Conservation (phyloP, 2,797 vertebrate genomes). For the Tamandua tetradactyla region DNA sequence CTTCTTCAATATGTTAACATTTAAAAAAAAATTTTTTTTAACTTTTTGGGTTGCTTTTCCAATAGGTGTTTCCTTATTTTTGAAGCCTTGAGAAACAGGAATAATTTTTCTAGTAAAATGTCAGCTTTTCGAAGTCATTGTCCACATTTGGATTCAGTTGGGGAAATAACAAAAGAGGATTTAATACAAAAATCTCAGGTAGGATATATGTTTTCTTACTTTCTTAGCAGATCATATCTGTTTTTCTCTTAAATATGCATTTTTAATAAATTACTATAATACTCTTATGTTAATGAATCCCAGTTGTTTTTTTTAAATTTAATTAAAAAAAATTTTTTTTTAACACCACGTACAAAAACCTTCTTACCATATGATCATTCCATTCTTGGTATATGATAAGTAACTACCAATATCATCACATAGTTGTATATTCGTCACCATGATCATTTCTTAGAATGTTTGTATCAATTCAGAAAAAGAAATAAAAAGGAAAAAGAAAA, state of each 20-base stretch:
- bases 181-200: slow-evolving; percentile 98
- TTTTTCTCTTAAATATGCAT: neutral
- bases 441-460: too few species aligned
- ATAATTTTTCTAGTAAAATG: slow-evolving; percentile 87
- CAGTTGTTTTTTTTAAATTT: too few species aligned
- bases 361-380: too few species aligned
- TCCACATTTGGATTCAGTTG: slow-evolving; percentile 96
- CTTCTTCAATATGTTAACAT: neutral
- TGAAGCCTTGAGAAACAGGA: slow-evolving; percentile 65
- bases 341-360: too few species aligned
- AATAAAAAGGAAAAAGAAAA: too few species aligned
- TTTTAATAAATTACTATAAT: slow-evolving; percentile 26
- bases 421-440: too few species aligned
- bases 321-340: too few species aligned
- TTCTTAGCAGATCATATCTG: neutral
- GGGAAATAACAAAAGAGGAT: slow-evolving; percentile 98
- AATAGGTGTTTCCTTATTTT: slow-evolving; percentile 69
- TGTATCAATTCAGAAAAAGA: too few species aligned
- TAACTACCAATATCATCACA: too few species aligned
- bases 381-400: too few species aligned
- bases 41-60: slow-evolving; percentile 49
- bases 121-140: slow-evolving; percentile 89
- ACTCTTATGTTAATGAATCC: neutral
- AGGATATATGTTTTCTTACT: slow-evolving; percentile 82
- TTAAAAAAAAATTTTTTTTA: slow-evolving; percentile 48